Base-by-base conservation (phyloP, 1,140 invertebrate species). In the Drosophila orosa region DNA sequence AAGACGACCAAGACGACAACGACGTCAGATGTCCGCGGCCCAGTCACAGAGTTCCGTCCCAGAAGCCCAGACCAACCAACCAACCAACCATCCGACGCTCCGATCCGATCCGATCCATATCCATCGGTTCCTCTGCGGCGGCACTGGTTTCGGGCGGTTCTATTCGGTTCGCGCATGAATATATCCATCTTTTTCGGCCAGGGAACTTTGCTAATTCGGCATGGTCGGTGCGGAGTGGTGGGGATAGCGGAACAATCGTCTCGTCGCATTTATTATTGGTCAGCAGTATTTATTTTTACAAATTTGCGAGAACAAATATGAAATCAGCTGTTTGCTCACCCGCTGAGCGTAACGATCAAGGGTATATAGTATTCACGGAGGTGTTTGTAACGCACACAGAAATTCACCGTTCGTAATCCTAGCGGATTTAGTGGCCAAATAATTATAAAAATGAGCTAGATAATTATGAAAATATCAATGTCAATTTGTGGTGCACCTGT, bases 271-370 rank as follows among this genome's bases (percentile, higher is more conserved):
- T 65, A 65, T 65, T 65, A 65, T 65, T 65, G 57, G 44, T 54
- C 44, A 67, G 45, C 35, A 29, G 45, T 66, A 68, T 68, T 68
- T 68, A 68, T 68, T 68, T 68, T 68, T 68, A 68, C 65, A 68
- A 66, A 42, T 67, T 54, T 22, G 65, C 27, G 65, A 68, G 61
- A 50, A 52, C 57, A 67, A 66, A 67, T 68, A 40, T 66, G 60
- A 68, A 68, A 67, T 68, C 65, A 68, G 65, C 65, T 68, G 65
- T 52, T 66, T 27, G 45, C 27, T 39, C 48, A 52, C 57, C 58
- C 40, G 62, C 62, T 62, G 58, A 65, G 58, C 57, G 40, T 35
- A 65, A 29, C 62, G 58, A 65, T 62, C 58, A 65, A 44, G 57
- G 61, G 57, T 65, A 33, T 65, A 65, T 65, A 35, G 57, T 62